A percentile compares a stretch with the other conserved stretches of the same genome.
Conservation (phyloP, 2,888 invertebrate genomes). For the Lomographa bimaculata region DNA sequence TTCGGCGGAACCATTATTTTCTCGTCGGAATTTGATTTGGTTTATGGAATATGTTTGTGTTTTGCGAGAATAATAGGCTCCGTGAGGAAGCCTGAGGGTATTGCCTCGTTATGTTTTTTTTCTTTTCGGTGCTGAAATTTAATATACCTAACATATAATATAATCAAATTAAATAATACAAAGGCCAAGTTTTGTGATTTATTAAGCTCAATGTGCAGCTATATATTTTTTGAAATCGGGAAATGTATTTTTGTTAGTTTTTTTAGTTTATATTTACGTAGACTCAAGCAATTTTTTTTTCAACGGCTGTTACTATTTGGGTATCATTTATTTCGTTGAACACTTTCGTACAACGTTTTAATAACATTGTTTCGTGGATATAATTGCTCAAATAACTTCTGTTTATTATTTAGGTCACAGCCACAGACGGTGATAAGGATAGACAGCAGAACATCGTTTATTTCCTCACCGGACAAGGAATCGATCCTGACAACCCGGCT, state of each 20-base stretch:
- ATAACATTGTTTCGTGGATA: too few species aligned
- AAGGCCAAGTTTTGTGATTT: slow-evolving; percentile 42
- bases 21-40: slow-evolving; percentile 33
- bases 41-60: slow-evolving; percentile 39
- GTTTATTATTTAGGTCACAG: slow-evolving; percentile 90
- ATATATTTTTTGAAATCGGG: too few species aligned
- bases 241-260: too few species aligned
- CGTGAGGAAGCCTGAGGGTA: slow-evolving; percentile 30
- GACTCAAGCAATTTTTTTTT: too few species aligned
- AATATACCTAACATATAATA: too few species aligned
- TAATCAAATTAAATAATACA: slow-evolving; percentile 36
- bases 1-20: slow-evolving; percentile 27
- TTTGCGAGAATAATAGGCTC: slow-evolving; percentile 31
- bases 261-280: too few species aligned
- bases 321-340: too few species aligned
- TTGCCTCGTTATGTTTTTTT: slow-evolving; percentile 34
- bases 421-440: slow-evolving; percentile 97
- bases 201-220: too few species aligned
- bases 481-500: slow-evolving; percentile 96
- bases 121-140: too few species aligned
- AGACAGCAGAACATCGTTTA: slow-evolving; percentile 97
- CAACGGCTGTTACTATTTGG: too few species aligned
- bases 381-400: too few species aligned
- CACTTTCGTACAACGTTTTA: too few species aligned
- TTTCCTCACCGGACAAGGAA: slow-evolving; percentile 97